These are phyloP conservation scores for Erebia aethiops DNA, from an alignment of 2,888 invertebrate species.

Conservation along the genomic window DNA sequence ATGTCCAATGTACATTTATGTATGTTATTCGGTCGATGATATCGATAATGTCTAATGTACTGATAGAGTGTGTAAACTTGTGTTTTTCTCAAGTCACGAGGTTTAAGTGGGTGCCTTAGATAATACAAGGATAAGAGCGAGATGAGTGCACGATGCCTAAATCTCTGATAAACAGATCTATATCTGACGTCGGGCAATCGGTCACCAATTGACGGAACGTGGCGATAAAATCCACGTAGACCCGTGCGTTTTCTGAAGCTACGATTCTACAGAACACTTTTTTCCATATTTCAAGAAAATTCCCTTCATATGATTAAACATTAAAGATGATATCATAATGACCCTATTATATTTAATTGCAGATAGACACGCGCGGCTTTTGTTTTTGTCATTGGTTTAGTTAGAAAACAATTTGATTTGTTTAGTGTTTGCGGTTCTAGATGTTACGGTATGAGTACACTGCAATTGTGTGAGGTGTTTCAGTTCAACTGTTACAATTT, in stretches of 20 bases:
- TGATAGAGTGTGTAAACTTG: conserved; percentile 43
- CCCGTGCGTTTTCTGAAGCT: background rate
- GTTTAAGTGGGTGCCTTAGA: conserved; percentile 53
- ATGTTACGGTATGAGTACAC: conserved; percentile 15
- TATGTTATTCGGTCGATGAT: conserved; percentile 27
- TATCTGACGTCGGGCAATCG: background rate
- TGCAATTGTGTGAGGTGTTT: conserved; percentile 36
- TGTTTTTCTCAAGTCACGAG: conserved; percentile 59
- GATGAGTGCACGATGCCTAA: conserved; percentile 49
- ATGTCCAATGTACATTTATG: conserved; percentile 6
- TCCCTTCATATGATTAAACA: background rate
- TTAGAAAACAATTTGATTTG: conserved; percentile 19
- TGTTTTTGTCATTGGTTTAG: conserved; percentile 3
- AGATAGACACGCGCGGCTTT: background rate
- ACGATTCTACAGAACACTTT: background rate
- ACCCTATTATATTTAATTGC: background rate
- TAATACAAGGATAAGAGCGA: conserved; percentile 61
- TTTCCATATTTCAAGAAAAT: background rate
- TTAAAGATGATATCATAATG: background rate
- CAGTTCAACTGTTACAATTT: conserved; percentile 52
- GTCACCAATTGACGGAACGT: conserved; percentile 2
- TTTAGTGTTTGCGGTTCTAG: conserved; percentile 5
- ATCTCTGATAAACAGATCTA: conserved; percentile 10
- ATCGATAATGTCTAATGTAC: conserved; percentile 49
- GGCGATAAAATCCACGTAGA: background rate